Evolutionary conservation across 2,797 vertebrate species (phyloP).

Genomic region (Sphenodon punctatus): DNA sequence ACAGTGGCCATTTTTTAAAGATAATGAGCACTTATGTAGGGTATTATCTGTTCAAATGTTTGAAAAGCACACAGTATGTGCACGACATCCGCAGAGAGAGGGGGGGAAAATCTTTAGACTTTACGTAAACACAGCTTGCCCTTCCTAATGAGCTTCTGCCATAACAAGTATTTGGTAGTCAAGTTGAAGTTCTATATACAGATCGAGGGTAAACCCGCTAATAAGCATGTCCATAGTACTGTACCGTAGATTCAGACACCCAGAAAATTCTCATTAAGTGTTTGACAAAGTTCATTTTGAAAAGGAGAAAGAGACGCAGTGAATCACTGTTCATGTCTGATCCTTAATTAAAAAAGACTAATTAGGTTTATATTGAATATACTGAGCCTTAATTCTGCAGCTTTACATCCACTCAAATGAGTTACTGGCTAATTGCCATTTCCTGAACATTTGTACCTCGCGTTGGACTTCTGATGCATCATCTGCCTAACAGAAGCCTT

Average conservation of each 20-base stretch:
- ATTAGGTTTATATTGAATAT: not conserved
- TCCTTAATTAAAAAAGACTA: not conserved
- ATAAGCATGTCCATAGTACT: not conserved
- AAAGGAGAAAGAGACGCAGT: not conserved
- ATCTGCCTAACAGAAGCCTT: not conserved
- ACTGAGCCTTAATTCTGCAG: not conserved
- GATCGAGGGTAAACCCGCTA: not conserved
- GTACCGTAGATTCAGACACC: not conserved
- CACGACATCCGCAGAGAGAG: not conserved
- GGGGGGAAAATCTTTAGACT: not conserved
- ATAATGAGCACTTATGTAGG: not conserved
- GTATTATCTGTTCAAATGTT: not conserved
- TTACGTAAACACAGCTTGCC: not conserved
- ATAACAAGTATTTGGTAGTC: not conserved
- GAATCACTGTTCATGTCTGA: not conserved
- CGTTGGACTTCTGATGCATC: not conserved
- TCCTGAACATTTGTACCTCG: not conserved
- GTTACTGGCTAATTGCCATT: not conserved
- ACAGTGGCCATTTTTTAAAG: too few species aligned
- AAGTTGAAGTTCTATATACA: not conserved
- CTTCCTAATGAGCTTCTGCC: not conserved
- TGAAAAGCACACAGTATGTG: not conserved
- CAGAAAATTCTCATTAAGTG: not conserved
- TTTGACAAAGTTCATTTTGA: not conserved
- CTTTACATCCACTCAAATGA: not conserved